phyloP scores from a whole-genome alignment of 2,113 vertebrate species.

The Pithys albifrons region DNA sequence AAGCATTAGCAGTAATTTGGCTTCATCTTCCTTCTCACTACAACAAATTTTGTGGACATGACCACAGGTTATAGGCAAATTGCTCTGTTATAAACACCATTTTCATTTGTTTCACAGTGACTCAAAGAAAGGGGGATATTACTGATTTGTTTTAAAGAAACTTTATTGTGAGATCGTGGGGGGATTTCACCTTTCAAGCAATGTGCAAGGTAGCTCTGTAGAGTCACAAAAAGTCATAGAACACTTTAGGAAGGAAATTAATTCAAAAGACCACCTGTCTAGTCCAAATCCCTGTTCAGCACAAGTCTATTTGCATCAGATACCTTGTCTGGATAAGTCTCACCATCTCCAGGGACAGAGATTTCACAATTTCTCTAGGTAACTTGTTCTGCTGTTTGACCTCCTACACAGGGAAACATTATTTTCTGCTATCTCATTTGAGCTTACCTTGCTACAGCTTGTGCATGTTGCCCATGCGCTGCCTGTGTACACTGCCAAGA shows the following conservation, averaged over 20 bases:
- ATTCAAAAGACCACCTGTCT: not conserved
- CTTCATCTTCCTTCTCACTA: not conserved
- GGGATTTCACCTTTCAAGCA: not conserved
- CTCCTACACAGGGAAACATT: not conserved
- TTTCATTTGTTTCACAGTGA: not conserved
- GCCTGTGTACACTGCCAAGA: not conserved
- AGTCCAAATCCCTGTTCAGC: not conserved
- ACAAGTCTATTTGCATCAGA: not conserved
- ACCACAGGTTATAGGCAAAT: not conserved
- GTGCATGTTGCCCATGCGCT: not conserved
- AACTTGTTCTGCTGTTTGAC: not conserved
- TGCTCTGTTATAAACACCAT: not conserved
- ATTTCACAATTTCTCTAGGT: not conserved
- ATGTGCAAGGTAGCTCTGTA: not conserved
- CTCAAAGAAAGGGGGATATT: not conserved
- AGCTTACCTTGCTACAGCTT: not conserved
- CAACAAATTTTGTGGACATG: not conserved
- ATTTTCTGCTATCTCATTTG: not conserved
- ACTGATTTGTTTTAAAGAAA: not conserved
- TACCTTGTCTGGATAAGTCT: not conserved
- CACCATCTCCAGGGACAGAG: not conserved
- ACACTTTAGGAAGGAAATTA: not conserved
- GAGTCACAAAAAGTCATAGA: not conserved
- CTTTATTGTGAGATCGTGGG: accelerated
- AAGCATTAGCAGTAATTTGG: not conserved